These are phyloP conservation scores for Chionoecetes opilio DNA, from an alignment of 1,140 invertebrate species.

Conservation along the genomic window DNA sequence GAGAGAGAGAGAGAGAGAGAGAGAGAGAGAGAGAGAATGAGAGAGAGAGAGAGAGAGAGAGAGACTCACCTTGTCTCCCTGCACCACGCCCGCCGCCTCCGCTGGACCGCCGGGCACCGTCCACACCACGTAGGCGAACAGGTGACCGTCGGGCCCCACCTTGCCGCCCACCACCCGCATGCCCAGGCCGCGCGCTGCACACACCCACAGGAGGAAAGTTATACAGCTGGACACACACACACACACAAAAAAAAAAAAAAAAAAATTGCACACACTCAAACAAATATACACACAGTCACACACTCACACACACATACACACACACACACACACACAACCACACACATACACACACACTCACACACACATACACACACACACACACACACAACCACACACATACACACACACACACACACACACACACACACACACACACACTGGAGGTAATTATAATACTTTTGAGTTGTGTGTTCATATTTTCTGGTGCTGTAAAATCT, in stretches of 20 bases:
- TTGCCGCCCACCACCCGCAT: slow-evolving; percentile 97
- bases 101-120: slow-evolving; percentile 95
- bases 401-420: neutral
- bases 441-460: neutral
- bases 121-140: slow-evolving; percentile 96
- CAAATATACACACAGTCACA: neutral
- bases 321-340: no score
- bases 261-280: neutral
- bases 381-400: neutral
- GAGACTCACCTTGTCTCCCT: slow-evolving; percentile 91
- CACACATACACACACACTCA: neutral
- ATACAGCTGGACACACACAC: neutral
- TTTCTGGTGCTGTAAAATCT: neutral
- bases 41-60: neutral
- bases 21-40: neutral
- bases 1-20: slow-evolving; percentile 1
- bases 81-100: slow-evolving; percentile 92
- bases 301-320: neutral
- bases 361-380: neutral
- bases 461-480: neutral
- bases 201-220: slow-evolving; percentile 45
- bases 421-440: slow-evolving; percentile 9
- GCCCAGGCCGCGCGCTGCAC: slow-evolving; percentile 93
- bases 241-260: no score
- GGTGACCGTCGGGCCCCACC: slow-evolving; percentile 90